A percentile compares a stretch with the other conserved stretches of the same genome.
Conservation (phyloP, 2,797 vertebrate genomes). For the Protonibea diacanthus region DNA sequence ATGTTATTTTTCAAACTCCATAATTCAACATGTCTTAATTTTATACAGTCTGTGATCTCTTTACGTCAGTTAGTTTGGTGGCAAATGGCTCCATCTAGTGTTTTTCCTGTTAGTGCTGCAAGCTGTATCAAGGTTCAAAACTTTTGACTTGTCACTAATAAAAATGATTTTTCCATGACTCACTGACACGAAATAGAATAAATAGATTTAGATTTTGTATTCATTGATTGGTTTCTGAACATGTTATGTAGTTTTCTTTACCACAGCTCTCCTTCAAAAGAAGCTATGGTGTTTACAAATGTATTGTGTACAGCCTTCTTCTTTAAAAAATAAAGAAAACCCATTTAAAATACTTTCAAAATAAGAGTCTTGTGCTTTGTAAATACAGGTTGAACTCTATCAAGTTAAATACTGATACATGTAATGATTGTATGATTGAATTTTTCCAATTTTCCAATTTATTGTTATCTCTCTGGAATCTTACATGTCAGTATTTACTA, state of each 20-base stretch:
- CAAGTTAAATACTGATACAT: no score
- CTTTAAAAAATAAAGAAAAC: background rate
- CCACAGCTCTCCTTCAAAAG: background rate
- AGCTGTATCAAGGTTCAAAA: background rate
- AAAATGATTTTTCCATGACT: background rate
- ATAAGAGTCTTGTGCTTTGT: no score
- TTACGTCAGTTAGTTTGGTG: background rate
- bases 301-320: slow-evolving; percentile 1
- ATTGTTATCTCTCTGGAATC: no score
- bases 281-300: slow-evolving; percentile 10
- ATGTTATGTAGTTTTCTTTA: background rate
- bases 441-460: no score
- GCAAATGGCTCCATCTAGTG: slow-evolving; percentile 47
- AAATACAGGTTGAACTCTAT: no score
- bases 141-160: no score
- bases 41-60: background rate
- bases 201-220: no score
- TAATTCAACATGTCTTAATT: background rate
- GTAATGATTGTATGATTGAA: no score
- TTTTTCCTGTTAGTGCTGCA: background rate
- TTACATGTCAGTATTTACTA: no score
- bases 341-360: background rate
- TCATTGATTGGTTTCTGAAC: background rate
- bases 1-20: background rate
- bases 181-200: background rate